A percentile compares a stretch with the other conserved stretches of the same genome.
Conservation (phyloP, 2,888 invertebrate genomes). For the Cerceris ruficornis region DNA sequence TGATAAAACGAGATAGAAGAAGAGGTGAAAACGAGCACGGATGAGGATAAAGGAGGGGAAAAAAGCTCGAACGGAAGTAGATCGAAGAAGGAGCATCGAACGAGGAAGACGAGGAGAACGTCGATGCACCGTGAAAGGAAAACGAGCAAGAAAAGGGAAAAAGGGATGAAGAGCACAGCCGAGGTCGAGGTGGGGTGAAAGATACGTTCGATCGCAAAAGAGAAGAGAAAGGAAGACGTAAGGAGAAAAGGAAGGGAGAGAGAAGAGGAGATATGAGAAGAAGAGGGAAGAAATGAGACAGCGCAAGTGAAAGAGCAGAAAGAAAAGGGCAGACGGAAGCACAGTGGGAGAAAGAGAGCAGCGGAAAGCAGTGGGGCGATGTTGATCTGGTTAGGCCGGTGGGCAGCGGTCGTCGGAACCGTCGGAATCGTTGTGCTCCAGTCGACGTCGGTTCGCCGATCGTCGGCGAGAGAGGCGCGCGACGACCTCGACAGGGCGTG, state of each 20-base stretch:
- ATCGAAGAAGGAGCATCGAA: background rate
- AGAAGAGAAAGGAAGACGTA: background rate
- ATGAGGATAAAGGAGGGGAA: too few species aligned
- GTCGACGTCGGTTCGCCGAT: slow-evolving; percentile 72
- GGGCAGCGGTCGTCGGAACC: slow-evolving; percentile 50
- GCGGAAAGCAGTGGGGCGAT: slow-evolving; percentile 69
- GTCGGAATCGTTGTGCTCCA: slow-evolving; percentile 50
- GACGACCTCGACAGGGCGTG: slow-evolving; percentile 81
- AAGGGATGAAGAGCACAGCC: background rate
- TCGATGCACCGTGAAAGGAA: background rate
- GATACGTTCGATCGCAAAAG: background rate
- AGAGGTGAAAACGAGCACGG: background rate
- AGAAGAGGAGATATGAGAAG: background rate
- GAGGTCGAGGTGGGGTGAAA: background rate
- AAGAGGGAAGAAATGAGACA: background rate
- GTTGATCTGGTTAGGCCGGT: slow-evolving; percentile 77
- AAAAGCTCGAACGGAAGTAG: background rate
- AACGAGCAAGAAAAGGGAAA: background rate
- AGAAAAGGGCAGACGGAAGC: slow-evolving; percentile 50
- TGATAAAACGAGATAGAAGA: background rate
- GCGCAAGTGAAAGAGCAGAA: background rate
- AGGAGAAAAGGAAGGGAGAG: background rate
- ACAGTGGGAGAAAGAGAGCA: slow-evolving; percentile 47
- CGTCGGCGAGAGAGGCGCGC: slow-evolving; percentile 75
- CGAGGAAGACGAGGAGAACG: background rate